Base-by-base conservation (phyloP, 2,888 invertebrate species). In the Xanthorhoe designata region DNA sequence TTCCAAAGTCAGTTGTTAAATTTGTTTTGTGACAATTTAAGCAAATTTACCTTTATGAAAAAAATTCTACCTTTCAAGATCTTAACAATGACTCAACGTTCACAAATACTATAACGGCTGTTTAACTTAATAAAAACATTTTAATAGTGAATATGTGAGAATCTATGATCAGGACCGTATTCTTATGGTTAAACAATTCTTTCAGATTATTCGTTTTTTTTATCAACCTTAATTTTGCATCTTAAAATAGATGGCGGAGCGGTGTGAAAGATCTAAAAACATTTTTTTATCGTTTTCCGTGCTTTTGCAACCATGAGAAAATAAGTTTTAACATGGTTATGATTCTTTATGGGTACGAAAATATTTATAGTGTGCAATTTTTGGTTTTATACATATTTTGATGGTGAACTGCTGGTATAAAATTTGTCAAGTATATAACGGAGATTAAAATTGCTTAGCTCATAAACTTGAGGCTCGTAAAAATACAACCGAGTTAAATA, bases 401-500 rank as follows among this genome's bases (percentile, higher is more conserved):
- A 42, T 42, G 38, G 15, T 17, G 47, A 47, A 17, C 17, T 47
- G 47, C 10, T 24, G 45, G 7, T 6, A 56, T 18, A 29, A 56
- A 47, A 57, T 24, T 59, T 24, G 15, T n/a, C 42, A 38, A 50
- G 24, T 10, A 35, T 49, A 52, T 15, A 51, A 42, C 51, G 42
- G 38, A 59, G 51, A 52, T 59, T 51, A 51, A 59, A 59, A 59
- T 51, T 42, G 15, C 38, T 19, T 42, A 24, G 59, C 24, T 17
- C 24, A 19, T 19, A n/a, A 59, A 59, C 58, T 59, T 49, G 18
- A 17, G 9, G 38, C 42, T 51, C 59, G 42, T 59, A 51, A 59
- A 58, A 18, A 47, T 29, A 19, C 49, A 18, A 18, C 58, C 35
- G 19, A 35, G 58, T 24, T 59, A 24, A 51, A 38, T 59, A 15